Evolutionary conservation across 2,113 vertebrate species (phyloP).

Genomic region (Mormyrus lacerda): DNA sequence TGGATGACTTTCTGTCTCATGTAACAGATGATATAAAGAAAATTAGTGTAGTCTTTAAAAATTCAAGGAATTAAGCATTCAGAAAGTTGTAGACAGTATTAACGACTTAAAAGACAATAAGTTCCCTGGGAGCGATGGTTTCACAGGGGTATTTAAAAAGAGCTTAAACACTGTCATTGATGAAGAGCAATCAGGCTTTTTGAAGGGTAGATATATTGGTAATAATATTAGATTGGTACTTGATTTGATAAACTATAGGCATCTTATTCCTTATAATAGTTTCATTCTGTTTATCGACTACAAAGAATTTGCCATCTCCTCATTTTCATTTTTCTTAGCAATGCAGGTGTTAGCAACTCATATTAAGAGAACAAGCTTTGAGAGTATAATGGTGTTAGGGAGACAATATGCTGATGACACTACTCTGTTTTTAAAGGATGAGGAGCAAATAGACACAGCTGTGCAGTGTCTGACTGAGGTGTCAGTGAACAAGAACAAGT

Average conservation of each 20-base stretch:
- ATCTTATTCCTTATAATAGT: too few species aligned
- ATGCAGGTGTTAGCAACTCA: too few species aligned
- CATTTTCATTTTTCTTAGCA: too few species aligned
- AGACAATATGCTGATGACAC: too few species aligned
- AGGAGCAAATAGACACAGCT: too few species aligned
- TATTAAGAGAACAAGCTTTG: too few species aligned
- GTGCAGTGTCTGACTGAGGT: too few species aligned
- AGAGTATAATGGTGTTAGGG: too few species aligned
- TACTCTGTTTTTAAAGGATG: too few species aligned
- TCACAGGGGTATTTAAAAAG: background rate
- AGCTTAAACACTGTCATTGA: background rate
- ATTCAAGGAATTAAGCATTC: background rate
- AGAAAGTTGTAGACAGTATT: background rate
- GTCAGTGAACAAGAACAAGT: background rate
- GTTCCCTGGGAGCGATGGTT: constrained; percentile 5
- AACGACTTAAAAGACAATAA: background rate
- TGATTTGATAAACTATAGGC: too few species aligned
- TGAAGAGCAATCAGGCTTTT: background rate
- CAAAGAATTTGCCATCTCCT: too few species aligned
- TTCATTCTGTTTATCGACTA: too few species aligned
- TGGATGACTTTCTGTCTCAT: background rate
- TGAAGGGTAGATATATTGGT: background rate
- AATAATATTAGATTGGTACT: background rate
- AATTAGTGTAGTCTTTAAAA: background rate
- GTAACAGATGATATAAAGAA: background rate